Evolutionary conservation across 2,888 invertebrate genomes (phyloP).

Genomic region (Acanthosepion esculentum): DNA sequence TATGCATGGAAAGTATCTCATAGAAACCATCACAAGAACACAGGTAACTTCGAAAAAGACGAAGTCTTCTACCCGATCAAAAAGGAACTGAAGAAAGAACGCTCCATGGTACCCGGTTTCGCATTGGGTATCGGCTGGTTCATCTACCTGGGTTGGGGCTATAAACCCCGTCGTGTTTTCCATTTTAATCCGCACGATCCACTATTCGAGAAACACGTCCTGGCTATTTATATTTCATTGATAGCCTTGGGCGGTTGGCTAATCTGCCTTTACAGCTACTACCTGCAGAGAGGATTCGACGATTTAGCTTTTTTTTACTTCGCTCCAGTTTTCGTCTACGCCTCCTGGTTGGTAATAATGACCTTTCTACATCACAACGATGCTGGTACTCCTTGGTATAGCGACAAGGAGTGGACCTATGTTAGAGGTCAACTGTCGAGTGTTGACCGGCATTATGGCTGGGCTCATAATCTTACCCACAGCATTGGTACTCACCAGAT

Average conservation of each 20-base stretch:
- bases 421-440: conserved; percentile 73
- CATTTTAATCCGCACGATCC: conserved; percentile 63
- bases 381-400: conserved; percentile 71
- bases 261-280: conserved; percentile 58
- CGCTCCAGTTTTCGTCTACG: conserved; percentile 69
- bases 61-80: conserved; percentile 71
- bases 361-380: conserved; percentile 74
- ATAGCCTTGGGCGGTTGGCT: conserved; percentile 57
- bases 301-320: conserved; percentile 64
- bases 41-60: conserved; percentile 72
- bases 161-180: conserved; percentile 63
- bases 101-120: conserved; percentile 55
- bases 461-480: conserved; percentile 70
- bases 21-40: conserved; percentile 70
- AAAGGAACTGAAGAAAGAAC: conserved; percentile 54
- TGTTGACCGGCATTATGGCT: conserved; percentile 72
- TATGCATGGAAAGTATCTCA: conserved; percentile 72
- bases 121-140: conserved; percentile 69
- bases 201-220: conserved; percentile 62
- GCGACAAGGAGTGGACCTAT: conserved; percentile 68
- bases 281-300: conserved; percentile 57
- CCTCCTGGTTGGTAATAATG: conserved; percentile 68
- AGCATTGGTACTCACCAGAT: conserved; percentile 72
- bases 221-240: conserved; percentile 61
- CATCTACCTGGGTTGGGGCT: conserved; percentile 67